Conservation (phyloP, 2,888 invertebrate genomes). For the Rhopalosiphum nymphaeae region DNA sequence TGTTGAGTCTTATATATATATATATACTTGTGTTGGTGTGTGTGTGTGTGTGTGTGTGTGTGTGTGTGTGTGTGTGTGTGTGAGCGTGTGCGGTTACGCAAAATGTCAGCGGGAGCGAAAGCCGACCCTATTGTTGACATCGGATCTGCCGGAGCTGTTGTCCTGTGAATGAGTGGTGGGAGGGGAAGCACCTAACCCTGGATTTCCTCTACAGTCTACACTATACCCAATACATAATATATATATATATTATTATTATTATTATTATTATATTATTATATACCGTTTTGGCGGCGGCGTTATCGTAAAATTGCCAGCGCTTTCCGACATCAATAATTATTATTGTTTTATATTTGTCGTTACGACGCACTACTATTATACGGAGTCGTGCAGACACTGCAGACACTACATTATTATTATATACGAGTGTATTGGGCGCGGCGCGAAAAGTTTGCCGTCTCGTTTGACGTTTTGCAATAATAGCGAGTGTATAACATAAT, state of each 20-base stretch:
- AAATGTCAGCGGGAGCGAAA: conserved; percentile 47
- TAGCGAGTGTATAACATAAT: not conserved
- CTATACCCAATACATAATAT: too few relatives aligned
- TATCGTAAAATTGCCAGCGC: conserved; percentile 9
- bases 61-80: not conserved
- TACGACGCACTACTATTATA: too few relatives aligned
- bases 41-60: not conserved
- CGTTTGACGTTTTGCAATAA: not conserved
- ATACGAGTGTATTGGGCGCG: not conserved
- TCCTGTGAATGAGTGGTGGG: not conserved
- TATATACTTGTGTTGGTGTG: not conserved
- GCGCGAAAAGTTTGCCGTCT: not conserved
- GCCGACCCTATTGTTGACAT: conserved; percentile 41
- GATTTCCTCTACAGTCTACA: not conserved
- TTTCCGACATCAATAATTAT: conserved; percentile 12
- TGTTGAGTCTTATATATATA: not conserved
- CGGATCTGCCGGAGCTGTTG: conserved; percentile 25
- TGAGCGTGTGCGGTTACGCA: conserved; percentile 19
- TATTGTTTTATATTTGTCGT: not conserved
- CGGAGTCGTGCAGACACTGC: not conserved
- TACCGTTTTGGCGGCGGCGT: not conserved
- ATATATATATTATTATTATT: not conserved
- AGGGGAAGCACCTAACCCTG: not conserved
- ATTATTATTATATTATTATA: conserved; percentile 16
- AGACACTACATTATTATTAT: too few relatives aligned